phyloP scores from a whole-genome alignment of 2,888 invertebrate genomes.

The Harpagoxenus sublaevis region DNA sequence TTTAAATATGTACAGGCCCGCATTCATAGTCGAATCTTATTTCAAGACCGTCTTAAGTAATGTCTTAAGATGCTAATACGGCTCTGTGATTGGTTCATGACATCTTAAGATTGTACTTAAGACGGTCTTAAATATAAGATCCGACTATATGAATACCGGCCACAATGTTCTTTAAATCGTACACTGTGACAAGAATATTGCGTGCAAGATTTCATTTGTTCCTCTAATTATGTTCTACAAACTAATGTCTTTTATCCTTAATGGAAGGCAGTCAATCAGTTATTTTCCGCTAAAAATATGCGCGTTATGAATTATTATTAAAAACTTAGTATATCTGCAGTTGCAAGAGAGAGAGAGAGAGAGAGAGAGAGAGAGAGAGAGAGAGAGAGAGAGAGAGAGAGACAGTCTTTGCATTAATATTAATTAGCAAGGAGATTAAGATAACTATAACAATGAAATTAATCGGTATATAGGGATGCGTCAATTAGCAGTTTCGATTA shows the following conservation, averaged over 20 bases:
- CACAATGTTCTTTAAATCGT: background rate
- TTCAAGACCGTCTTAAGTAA: too few species aligned
- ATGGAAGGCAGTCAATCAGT: background rate
- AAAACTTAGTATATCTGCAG: background rate
- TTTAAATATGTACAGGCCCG: background rate
- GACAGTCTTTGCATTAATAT: background rate
- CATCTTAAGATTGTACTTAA: too few species aligned
- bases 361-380: too few species aligned
- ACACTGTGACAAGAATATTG: background rate
- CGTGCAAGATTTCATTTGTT: background rate
- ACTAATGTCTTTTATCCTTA: background rate
- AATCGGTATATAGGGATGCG: background rate
- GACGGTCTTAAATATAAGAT: too few species aligned
- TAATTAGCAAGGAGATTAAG: background rate
- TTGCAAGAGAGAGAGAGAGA: background rate
- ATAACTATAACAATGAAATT: background rate
- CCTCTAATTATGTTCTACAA: background rate
- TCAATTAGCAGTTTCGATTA: background rate
- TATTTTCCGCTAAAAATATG: background rate
- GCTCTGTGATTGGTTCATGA: too few species aligned
- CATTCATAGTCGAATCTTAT: too few species aligned
- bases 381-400: too few species aligned
- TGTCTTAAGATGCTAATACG: too few species aligned
- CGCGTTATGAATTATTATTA: background rate
- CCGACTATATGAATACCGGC: too few species aligned